A percentile compares a stretch with the other conserved stretches of the same genome.
phyloP scores from a whole-genome alignment of 1,140 invertebrate species.

The Calliopsis andreniformis region DNA sequence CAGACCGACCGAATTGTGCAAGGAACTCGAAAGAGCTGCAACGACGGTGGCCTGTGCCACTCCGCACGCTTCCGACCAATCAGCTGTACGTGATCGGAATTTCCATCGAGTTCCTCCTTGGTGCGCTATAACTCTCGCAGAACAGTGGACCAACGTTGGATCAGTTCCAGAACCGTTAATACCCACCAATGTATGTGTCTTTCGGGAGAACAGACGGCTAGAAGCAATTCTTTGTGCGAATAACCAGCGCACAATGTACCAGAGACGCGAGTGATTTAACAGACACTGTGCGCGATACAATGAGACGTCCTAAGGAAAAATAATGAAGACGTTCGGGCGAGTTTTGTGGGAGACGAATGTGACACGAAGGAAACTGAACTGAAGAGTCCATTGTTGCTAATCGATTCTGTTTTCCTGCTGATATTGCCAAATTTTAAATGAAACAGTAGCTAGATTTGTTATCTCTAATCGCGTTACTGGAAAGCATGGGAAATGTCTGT shows the following conservation, averaged over 20 bases:
- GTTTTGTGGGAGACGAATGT: background rate
- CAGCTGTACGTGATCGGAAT: conserved; percentile 51
- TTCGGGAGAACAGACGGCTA: conserved; percentile 1
- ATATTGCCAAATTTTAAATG: too few relatives aligned
- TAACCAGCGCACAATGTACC: background rate
- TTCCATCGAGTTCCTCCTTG: conserved; percentile 12
- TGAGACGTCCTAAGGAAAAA: background rate
- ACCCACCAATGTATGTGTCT: conserved; percentile 4
- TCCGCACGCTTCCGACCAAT: conserved; percentile 39
- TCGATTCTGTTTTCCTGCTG: too few relatives aligned
- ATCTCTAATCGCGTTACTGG: too few relatives aligned
- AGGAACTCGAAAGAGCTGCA: conserved; percentile 6
- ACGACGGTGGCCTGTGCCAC: conserved; percentile 15
- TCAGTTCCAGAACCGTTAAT: conserved; percentile 43
- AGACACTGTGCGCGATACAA: background rate
- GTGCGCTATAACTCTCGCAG: background rate
- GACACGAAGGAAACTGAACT: too few relatives aligned
- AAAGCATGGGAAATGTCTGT: too few relatives aligned
- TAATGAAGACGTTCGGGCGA: background rate
- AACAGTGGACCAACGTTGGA: conserved; percentile 29
- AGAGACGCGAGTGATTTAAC: background rate
- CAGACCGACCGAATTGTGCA: conserved; percentile 8
- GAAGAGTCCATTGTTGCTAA: too few relatives aligned
- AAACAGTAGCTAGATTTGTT: too few relatives aligned
- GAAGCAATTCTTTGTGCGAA: background rate